Conservation (phyloP, 2,113 vertebrate species). For the Leptobrachium ailaonicum region DNA sequence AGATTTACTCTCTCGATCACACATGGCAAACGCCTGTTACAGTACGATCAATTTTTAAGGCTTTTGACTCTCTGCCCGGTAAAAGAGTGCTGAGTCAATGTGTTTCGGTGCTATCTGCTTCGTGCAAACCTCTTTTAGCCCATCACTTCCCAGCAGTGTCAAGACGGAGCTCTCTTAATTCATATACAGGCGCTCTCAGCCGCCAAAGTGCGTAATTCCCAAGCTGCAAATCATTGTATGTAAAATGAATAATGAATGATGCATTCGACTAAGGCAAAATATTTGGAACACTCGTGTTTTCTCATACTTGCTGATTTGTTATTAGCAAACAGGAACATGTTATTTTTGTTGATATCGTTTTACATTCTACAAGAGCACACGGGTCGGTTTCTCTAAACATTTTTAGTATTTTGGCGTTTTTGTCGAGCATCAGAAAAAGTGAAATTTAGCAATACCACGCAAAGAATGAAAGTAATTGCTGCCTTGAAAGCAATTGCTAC, state of each 20-base stretch:
- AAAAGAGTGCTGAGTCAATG: not conserved
- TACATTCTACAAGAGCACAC: not conserved
- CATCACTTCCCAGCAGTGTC: not conserved
- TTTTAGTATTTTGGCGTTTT: not conserved
- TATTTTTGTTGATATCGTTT: not conserved
- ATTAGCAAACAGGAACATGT: not conserved
- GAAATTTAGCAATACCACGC: not conserved
- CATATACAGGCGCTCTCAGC: not conserved
- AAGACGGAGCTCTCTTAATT: not conserved
- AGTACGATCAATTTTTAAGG: not conserved
- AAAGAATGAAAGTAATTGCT: not conserved
- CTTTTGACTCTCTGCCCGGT: not conserved
- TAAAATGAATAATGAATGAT: not conserved
- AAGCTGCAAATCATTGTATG: not conserved
- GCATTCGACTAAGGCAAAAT: not conserved
- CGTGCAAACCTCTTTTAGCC: not conserved
- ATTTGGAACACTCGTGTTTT: not conserved
- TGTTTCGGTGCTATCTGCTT: not conserved
- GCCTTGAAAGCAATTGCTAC: too few relatives aligned
- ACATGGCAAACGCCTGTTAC: not conserved
- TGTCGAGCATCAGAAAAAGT: not conserved
- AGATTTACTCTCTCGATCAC: not conserved
- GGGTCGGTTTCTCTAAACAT: not conserved
- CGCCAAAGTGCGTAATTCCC: not conserved
- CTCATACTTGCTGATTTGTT: not conserved